These are phyloP conservation scores for Agriopis leucophaearia DNA, from an alignment of 2,888 invertebrate genomes.

Conservation along the genomic window DNA sequence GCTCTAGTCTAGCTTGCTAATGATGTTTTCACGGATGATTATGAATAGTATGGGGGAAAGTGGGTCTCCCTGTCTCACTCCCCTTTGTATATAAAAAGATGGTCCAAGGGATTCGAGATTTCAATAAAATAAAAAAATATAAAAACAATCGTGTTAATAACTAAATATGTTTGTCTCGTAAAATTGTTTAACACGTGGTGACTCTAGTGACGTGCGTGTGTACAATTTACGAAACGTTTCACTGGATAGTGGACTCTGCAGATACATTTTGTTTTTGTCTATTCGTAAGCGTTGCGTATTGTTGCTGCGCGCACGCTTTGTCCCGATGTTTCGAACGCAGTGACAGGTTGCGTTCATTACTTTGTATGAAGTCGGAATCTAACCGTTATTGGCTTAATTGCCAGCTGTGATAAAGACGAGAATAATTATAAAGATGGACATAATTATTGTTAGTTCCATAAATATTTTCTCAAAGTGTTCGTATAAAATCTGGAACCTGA, in stretches of 20 bases:
- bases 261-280: constrained; percentile 35
- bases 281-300: constrained; percentile 16
- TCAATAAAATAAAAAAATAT: too few relatives aligned
- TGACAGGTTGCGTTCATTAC: not conserved
- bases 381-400: not conserved
- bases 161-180: not conserved
- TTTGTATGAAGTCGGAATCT: not conserved
- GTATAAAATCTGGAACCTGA: too few relatives aligned
- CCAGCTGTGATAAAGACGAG: too few relatives aligned
- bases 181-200: constrained; percentile 1
- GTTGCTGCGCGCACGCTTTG: constrained; percentile 11
- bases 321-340: not conserved
- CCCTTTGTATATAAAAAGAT: too few relatives aligned
- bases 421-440: too few relatives aligned
- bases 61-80: too few relatives aligned
- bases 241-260: constrained; percentile 9
- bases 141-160: too few relatives aligned
- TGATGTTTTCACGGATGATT: too few relatives aligned
- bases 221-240: constrained; percentile 36
- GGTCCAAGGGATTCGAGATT: too few relatives aligned
- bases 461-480: not conserved
- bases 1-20: too few relatives aligned
- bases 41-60: too few relatives aligned
- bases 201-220: constrained; percentile 22
- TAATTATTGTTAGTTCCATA: too few relatives aligned